Conservation (phyloP, 92 coral and sea anemone species). For the Epizoanthus stellaris region DNA sequence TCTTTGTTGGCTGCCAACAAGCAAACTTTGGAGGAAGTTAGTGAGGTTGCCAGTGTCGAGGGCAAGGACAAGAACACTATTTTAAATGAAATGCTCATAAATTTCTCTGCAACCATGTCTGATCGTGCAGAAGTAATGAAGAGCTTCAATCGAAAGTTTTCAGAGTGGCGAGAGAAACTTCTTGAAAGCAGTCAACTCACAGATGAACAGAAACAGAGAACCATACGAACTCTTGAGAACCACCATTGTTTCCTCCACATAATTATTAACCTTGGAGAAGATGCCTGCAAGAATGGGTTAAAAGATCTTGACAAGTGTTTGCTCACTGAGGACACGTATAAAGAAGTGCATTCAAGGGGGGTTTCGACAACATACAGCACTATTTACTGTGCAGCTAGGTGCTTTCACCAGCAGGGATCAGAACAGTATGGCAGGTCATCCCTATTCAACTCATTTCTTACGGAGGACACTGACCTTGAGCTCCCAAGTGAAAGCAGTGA, state of each 20-base stretch:
- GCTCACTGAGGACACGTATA: background rate
- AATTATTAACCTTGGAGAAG: constrained; percentile 18
- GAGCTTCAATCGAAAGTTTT: background rate
- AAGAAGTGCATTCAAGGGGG: background rate
- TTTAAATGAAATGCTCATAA: background rate
- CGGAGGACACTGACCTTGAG: no score
- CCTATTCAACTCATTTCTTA: background rate
- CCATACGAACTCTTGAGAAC: background rate
- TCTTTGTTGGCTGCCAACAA: background rate
- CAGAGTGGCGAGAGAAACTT: background rate
- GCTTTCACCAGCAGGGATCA: background rate
- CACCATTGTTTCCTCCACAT: constrained; percentile 16
- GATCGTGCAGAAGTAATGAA: constrained; percentile 26
- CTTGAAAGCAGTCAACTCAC: background rate
- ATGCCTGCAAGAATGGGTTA: constrained; percentile 3
- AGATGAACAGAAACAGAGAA: background rate
- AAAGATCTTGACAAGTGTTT: constrained; percentile 6
- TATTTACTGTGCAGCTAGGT: background rate
- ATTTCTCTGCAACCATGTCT: constrained; percentile 1
- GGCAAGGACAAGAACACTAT: background rate
- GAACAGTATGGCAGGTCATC: background rate
- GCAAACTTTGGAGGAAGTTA: background rate
- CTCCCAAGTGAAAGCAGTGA: background rate
- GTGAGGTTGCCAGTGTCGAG: background rate
- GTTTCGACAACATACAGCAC: background rate